These are phyloP conservation scores for Monochamus alternatus DNA, from an alignment of 2,888 invertebrate species.

Conservation along the genomic window DNA sequence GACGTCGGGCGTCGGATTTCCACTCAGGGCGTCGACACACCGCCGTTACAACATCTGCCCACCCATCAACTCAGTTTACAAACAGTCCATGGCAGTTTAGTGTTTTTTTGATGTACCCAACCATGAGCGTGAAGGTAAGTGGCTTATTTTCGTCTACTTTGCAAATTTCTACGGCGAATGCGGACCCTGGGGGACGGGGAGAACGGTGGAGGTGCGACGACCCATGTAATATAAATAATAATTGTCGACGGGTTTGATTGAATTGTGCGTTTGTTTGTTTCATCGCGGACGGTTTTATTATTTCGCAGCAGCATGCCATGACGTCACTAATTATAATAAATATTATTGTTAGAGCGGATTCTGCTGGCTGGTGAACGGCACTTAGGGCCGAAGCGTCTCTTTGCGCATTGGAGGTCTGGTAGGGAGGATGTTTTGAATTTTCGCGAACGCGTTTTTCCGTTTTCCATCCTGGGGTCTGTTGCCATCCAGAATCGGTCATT, in stretches of 20 bases:
- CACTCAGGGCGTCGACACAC: constrained; percentile 59
- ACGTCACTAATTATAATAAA: constrained; percentile 9
- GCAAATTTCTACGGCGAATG: constrained; percentile 15
- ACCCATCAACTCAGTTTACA: constrained; percentile 8
- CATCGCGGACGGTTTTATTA: neutral
- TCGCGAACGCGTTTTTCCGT: neutral
- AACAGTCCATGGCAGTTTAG: constrained; percentile 22
- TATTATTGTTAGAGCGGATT: neutral
- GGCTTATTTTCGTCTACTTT: constrained; percentile 8
- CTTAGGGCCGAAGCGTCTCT: neutral
- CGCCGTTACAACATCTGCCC: constrained; percentile 35
- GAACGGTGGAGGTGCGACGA: neutral
- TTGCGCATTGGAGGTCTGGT: neutral
- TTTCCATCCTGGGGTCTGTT: neutral
- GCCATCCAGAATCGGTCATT: neutral
- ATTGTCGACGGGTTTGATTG: neutral
- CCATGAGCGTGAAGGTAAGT: constrained; percentile 58
- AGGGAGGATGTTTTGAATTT: neutral
- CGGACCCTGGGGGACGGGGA: neutral
- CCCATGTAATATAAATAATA: neutral
- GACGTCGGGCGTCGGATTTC: constrained; percentile 53
- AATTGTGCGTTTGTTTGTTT: neutral
- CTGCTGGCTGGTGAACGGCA: neutral
- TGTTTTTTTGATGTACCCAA: constrained; percentile 21
- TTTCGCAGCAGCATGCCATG: neutral